Base-by-base conservation (phyloP, 2,113 vertebrate species). In the Cinclus cinclus region DNA sequence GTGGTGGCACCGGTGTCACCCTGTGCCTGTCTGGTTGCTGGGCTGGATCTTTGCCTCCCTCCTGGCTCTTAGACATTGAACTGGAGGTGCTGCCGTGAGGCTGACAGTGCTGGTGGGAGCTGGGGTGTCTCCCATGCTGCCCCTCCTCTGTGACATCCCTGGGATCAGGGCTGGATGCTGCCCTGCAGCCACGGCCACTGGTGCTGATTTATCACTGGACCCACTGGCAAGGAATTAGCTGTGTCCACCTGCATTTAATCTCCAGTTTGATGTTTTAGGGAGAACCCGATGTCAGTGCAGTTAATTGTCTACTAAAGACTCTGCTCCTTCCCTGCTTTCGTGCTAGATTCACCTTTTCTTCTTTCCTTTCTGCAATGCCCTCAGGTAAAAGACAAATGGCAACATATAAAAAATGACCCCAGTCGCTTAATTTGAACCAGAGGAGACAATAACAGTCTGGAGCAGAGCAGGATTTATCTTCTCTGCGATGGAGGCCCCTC, bases 391-490 rank as follows among this genome's bases (percentile, higher is more conserved):
- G 93, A 70, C 90, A 86, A 93, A 91, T 67, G 83, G 67, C 59
- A 95, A 49, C 41, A 9, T 14, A 83, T 73, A 67, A 88, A 96
- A 90, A 91, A 77, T 42, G 70, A 87, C 89, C 87, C 24, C 37
- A 74, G 67, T 49, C 71, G 7, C 74, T 94, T 96, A 97, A 97
- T 97, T 95, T 90, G 93, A 97, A 96, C 79, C 95, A 96, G 95
- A 95, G 95, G 46, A 90, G 94, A 96, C 50, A 82, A 35, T 27
- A 92, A 87, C 28, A 33, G 63, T 20, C 87, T 71, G 87, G 73
- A 74, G 68, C 18, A 55, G 81, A 62, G 64, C 67, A 49, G 95
- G 95, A 95, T 97, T 97, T 94, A 79, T 95, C 46, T 78, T 82
- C 62, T 68, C 79, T 92, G 75, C 1, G 1, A 59, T 59, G 83